A percentile compares a stretch with the other conserved stretches of the same genome.
Evolutionary conservation across 2,888 invertebrate genomes (phyloP).

Genomic region (Acanthosoma haemorrhoidale): DNA sequence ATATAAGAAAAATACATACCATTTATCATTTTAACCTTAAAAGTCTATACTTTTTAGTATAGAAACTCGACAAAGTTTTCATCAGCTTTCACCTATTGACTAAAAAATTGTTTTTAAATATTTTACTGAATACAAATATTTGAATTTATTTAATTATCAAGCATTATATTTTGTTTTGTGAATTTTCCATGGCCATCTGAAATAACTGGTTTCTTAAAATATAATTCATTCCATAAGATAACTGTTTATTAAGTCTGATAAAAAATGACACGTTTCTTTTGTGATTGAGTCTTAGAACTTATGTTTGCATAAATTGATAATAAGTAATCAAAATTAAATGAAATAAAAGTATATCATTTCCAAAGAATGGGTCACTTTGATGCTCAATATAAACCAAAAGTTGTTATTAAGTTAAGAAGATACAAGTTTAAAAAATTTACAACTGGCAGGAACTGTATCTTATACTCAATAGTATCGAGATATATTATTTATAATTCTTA

Average conservation of each 20-base stretch:
- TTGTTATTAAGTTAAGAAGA: conserved; percentile 18
- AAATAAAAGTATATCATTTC: background rate
- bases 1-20: background rate
- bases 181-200: background rate
- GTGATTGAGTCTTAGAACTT: background rate
- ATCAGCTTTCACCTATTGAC: too few species aligned
- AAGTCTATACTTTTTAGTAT: too few species aligned
- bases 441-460: conserved; percentile 18
- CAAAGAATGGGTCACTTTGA: conserved; percentile 21
- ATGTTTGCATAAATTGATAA: background rate
- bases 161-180: too few species aligned
- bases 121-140: too few species aligned
- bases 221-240: background rate
- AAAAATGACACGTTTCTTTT: too few species aligned
- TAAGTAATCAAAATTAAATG: background rate
- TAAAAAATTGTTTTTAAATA: too few species aligned
- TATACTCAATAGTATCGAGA: background rate
- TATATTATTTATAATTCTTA: background rate
- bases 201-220: conserved; percentile 5
- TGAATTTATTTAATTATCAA: too few species aligned
- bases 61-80: too few species aligned
- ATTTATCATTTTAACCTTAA: background rate
- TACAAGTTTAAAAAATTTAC: background rate
- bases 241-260: too few species aligned
- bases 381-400: conserved; percentile 22